Conservation (phyloP, 2,113 vertebrate species). For the Butorides virescens region DNA sequence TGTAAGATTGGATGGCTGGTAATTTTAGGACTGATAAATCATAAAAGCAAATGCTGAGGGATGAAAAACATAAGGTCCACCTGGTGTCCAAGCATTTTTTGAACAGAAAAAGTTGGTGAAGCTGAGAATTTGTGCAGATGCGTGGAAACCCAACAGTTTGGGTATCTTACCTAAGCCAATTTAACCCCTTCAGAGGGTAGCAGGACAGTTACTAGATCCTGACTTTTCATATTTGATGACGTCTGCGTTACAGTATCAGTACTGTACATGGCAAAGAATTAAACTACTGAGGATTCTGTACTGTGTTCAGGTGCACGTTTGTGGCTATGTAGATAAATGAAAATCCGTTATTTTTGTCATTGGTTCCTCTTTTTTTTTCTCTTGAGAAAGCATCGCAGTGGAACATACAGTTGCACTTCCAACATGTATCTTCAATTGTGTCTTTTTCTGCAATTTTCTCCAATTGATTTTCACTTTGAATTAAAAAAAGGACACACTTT, state of each 20-base stretch:
- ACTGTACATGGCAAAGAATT: neutral
- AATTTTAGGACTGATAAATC: neutral
- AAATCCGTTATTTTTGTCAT: neutral
- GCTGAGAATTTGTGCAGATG: neutral
- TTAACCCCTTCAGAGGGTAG: neutral
- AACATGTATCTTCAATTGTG: neutral
- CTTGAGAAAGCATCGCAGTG: neutral
- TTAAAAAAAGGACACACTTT: neutral
- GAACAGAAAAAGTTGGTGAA: neutral
- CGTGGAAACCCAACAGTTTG: neutral
- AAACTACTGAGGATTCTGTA: neutral
- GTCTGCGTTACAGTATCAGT: accelerated
- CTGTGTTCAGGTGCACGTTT: neutral
- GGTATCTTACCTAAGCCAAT: neutral
- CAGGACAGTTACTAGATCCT: neutral
- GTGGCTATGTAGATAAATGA: neutral
- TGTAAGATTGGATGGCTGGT: neutral
- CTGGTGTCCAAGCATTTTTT: neutral
- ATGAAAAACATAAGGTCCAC: neutral
- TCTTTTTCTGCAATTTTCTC: neutral
- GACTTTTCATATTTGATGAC: neutral
- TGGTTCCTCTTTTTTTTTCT: neutral
- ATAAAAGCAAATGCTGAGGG: neutral
- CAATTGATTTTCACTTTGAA: neutral
- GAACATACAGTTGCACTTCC: neutral